These are phyloP conservation scores for Coracias cyanogaster DNA, from an alignment of 2,797 vertebrate genomes.

Conservation along the genomic window DNA sequence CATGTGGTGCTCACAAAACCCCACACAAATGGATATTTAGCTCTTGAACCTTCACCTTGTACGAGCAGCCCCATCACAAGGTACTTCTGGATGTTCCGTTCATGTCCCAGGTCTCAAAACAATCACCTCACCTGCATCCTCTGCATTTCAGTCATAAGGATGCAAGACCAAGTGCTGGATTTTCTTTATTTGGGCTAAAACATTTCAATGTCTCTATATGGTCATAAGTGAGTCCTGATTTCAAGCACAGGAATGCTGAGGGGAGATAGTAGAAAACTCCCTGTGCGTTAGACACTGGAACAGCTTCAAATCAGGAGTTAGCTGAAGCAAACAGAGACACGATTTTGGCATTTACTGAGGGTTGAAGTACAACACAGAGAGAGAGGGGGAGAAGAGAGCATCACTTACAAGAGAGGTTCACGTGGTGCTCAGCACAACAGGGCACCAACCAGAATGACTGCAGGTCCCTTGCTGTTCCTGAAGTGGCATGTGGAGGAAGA, in stretches of 20 bases:
- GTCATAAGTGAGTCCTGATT: neutral
- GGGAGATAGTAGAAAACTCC: conserved; percentile 15
- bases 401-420: neutral
- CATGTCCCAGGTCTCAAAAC: neutral
- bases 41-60: neutral
- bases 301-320: conserved; percentile 9
- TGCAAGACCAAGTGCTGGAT: neutral
- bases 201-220: conserved; percentile 6
- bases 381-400: neutral
- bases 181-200: conserved; percentile 35
- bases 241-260: conserved; percentile 9
- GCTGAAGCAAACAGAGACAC: neutral
- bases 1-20: neutral
- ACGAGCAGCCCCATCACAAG: neutral
- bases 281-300: neutral
- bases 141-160: neutral
- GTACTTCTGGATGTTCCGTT: neutral
- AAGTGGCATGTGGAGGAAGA: neutral
- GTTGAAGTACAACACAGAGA: neutral
- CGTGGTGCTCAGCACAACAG: neutral
- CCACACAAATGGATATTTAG: neutral
- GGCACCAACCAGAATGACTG: accelerated
- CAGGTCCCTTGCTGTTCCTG: neutral
- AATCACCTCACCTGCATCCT: neutral
- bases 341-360: neutral